These are phyloP conservation scores for Ceratina calcarata DNA, from an alignment of 1,140 invertebrate genomes.

Conservation along the genomic window DNA sequence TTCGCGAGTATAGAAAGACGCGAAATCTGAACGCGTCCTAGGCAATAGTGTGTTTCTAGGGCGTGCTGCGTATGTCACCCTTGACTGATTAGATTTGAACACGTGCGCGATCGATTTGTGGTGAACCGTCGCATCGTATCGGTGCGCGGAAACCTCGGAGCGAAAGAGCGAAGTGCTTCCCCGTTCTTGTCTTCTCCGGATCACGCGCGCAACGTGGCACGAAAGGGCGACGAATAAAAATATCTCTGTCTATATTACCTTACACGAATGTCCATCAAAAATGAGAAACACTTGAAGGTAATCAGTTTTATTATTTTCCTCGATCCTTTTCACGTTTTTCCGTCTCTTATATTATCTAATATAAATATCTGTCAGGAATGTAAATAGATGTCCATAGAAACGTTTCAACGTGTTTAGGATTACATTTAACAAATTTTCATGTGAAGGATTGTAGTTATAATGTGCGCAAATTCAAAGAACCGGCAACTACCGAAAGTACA, in stretches of 20 bases:
- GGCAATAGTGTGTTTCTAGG: conserved; percentile 20
- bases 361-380: no score
- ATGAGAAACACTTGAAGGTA: background rate
- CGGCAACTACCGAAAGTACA: no score
- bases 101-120: conserved; percentile 50
- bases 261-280: background rate
- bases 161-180: conserved; percentile 6
- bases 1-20: background rate
- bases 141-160: conserved; percentile 20
- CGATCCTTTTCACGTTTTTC: no score
- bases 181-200: background rate
- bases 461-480: no score
- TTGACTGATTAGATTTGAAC: conserved; percentile 62
- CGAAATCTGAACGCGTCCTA: conserved; percentile 5
- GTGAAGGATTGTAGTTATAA: no score
- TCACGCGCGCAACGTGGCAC: background rate
- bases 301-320: no score
- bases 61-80: conserved; percentile 37
- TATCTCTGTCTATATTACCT: background rate
- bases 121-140: background rate
- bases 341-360: no score
- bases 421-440: no score
- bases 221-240: background rate
- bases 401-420: no score
- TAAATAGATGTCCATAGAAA: no score